Conservation (phyloP, 1,140 invertebrate species). For the Psix sp. region DNA sequence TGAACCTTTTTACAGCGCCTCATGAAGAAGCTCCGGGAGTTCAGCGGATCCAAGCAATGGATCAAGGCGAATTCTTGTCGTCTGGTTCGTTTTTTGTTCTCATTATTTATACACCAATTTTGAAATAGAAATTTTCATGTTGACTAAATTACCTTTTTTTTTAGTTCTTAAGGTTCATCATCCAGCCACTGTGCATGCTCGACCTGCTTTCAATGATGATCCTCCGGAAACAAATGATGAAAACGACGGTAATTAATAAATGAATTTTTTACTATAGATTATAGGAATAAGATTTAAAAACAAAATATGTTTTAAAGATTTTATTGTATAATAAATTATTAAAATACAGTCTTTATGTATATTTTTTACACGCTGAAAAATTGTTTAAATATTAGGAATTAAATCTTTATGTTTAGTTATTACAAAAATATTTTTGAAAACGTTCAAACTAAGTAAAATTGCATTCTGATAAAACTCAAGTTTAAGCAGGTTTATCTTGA, state of each 20-base stretch:
- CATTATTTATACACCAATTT: no score
- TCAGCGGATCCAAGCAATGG: slow-evolving; percentile 72
- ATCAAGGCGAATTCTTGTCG: slow-evolving; percentile 63
- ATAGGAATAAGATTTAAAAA: slow-evolving; percentile 11
- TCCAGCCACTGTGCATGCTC: slow-evolving; percentile 65
- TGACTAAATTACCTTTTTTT: slow-evolving; percentile 6
- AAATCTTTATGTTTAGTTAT: no score
- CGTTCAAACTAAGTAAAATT: no score
- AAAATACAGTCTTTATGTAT: no score
- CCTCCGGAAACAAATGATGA: slow-evolving; percentile 72
- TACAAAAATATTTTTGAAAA: no score
- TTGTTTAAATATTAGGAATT: no score
- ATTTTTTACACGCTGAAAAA: no score
- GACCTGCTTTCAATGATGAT: slow-evolving; percentile 72
- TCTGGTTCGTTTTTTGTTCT: no score
- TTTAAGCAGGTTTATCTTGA: no score
- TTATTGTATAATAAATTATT: no score
- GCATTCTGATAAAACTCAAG: no score
- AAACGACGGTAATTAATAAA: slow-evolving; percentile 66
- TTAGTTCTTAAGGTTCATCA: slow-evolving; percentile 71
- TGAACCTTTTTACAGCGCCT: slow-evolving; percentile 18
- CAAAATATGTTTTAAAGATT: no score
- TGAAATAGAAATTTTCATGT: neutral
- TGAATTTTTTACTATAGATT: neutral
- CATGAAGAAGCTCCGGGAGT: slow-evolving; percentile 72